Conservation (phyloP, 2,888 invertebrate genomes). For the Ochropleura leucogaster region DNA sequence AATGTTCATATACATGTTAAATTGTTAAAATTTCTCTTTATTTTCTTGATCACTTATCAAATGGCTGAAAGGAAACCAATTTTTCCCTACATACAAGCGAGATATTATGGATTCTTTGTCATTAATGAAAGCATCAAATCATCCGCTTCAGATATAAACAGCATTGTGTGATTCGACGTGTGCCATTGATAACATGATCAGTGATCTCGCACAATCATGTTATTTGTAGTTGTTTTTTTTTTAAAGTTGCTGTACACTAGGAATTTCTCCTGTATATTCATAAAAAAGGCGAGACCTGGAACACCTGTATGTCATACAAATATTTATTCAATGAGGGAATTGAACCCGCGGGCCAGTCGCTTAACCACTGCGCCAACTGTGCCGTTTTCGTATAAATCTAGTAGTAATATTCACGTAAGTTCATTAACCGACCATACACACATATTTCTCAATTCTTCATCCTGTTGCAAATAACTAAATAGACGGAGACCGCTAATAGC, state of each 20-base stretch:
- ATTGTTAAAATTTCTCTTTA: background rate
- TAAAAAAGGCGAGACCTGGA: no score
- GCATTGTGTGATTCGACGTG: background rate
- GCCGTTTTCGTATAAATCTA: background rate
- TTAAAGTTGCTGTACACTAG: no score
- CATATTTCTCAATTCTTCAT: conserved; percentile 37
- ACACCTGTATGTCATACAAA: no score
- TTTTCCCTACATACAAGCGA: background rate
- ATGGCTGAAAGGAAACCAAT: background rate
- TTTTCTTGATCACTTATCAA: background rate
- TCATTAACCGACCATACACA: conserved; percentile 31
- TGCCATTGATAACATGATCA: background rate
- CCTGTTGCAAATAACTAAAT: conserved; percentile 56
- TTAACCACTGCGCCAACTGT: no score
- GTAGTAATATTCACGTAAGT: background rate
- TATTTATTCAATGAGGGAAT: no score
- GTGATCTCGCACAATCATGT: conserved; percentile 1
- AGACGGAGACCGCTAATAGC: conserved; percentile 45
- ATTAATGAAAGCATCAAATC: conserved; percentile 14
- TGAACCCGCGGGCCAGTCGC: no score
- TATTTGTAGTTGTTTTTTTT: background rate
- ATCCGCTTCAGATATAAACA: conserved; percentile 1
- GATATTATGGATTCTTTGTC: conserved; percentile 1
- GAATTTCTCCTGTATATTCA: no score
- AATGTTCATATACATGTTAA: background rate